These are phyloP conservation scores for Acronicta aceris DNA, from an alignment of 2,888 invertebrate species.

Conservation along the genomic window DNA sequence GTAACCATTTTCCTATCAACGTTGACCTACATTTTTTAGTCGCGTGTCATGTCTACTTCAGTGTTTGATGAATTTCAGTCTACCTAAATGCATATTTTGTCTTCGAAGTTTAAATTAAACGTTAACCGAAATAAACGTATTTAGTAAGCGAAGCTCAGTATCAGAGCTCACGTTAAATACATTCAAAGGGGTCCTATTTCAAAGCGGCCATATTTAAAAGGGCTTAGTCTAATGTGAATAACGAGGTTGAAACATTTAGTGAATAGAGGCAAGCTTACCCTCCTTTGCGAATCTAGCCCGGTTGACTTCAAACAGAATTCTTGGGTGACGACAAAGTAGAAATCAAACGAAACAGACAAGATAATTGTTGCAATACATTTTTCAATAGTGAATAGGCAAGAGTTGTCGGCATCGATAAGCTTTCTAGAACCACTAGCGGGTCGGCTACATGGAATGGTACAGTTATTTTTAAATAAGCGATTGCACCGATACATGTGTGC, in stretches of 20 bases:
- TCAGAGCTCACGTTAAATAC: conserved; percentile 62
- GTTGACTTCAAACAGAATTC: conserved; percentile 71
- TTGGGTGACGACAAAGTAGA: conserved; percentile 60
- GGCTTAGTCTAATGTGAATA: conserved; percentile 82
- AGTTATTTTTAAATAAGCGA: conserved; percentile 65
- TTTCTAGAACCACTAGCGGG: conserved; percentile 59
- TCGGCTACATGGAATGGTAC: conserved; percentile 52
- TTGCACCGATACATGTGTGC: conserved; percentile 57
- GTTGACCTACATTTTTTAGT: conserved; percentile 63
- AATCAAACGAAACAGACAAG: conserved; percentile 61
- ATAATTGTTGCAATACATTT: conserved; percentile 62
- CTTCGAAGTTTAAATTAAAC: conserved; percentile 6
- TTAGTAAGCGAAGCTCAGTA: conserved; percentile 43
- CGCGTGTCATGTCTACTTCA: conserved; percentile 57
- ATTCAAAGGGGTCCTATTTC: conserved; percentile 78
- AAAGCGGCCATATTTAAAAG: conserved; percentile 78
- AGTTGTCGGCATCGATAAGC: conserved; percentile 54
- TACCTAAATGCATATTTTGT: conserved; percentile 37
- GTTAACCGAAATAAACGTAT: conserved; percentile 16
- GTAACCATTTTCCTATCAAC: conserved; percentile 62
- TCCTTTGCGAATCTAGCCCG: conserved; percentile 71
- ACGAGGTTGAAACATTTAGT: conserved; percentile 80
- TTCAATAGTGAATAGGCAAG: conserved; percentile 61
- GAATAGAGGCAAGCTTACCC: conserved; percentile 79
- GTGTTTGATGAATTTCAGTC: conserved; percentile 28